Base-by-base conservation (phyloP, 2,888 invertebrate species). In the Notodonta ziczac region DNA sequence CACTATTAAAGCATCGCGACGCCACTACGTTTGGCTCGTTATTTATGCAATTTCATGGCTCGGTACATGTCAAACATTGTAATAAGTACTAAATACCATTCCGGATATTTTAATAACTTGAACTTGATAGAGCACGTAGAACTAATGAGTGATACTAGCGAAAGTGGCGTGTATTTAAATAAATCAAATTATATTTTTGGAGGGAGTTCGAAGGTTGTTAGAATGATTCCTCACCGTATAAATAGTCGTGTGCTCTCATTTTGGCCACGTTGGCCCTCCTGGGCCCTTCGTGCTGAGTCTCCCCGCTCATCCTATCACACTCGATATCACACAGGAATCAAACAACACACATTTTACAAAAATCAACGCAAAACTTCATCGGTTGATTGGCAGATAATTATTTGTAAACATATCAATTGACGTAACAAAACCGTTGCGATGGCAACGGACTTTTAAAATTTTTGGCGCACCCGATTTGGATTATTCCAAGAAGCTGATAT, bases 201-300 rank as follows among this genome's bases (percentile, higher is more conserved):
- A 24, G 24, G 24, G 24, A 24, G 24, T 24, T 24, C 2, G 24
- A 24, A 24, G 24, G 24, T 24, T 24, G 1, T 24, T 2, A 24
- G 24, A 24, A 24, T 24, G 24, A 24, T 24, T 24, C 24, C 24
- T 24, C 24, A 91, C 93, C 93, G 53, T 91, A 94, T 12, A 93
- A 78, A 78, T 93, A 94, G 59, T 94, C 93, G 46, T 93, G 92
- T 0, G 80, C 85, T 0, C 93, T 68, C 67, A 87, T 81, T 66
- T 84, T 78, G 0, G 83, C 51, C 0, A 81, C 84, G 5, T 69
- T 69, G 2, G 73, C 70, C 39, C 67, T 79, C 10, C 80, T 69
- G 0, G 85, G 84, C 5, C 78, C 70, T 44, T 77, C 82, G 51
- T 77, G 85, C 3, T 85, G 3, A 0, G 84, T 84, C 0, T 84